Evolutionary conservation across 92 coral and sea anemone species (phyloP).

Genomic region (Umimayanthus chanpuru): DNA sequence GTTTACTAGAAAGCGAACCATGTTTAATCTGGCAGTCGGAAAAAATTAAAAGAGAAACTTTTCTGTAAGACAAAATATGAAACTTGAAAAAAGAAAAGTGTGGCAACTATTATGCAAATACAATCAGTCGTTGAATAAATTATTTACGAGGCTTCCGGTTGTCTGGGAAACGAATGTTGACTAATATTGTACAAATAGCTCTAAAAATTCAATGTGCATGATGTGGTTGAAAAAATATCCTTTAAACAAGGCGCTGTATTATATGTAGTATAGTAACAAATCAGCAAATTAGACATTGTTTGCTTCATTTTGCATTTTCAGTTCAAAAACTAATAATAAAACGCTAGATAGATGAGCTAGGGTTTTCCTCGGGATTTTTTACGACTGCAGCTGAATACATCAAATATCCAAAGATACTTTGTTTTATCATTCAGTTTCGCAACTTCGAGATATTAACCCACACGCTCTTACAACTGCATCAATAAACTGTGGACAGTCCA

Average conservation of each 20-base stretch:
- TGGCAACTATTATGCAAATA: background rate
- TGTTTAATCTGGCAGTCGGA: background rate
- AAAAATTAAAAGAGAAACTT: background rate
- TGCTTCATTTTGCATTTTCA: background rate
- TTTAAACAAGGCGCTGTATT: background rate
- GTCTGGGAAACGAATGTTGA: slow-evolving; percentile 1
- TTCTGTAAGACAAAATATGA: background rate
- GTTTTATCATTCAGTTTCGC: background rate
- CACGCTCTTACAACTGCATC: background rate
- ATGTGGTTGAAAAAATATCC: background rate
- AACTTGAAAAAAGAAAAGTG: background rate
- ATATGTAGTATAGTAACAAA: background rate
- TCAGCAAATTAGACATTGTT: background rate
- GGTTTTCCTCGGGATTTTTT: background rate
- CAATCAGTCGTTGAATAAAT: background rate
- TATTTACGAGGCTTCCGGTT: slow-evolving; percentile 7
- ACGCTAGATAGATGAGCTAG: background rate
- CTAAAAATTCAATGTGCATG: background rate
- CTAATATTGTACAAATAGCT: background rate
- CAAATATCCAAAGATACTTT: background rate
- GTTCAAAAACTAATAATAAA: background rate
- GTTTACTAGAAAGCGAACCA: background rate
- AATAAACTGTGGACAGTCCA: background rate
- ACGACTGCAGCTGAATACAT: slow-evolving; percentile 7
- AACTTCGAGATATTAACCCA: background rate